Base-by-base conservation (phyloP, 2,113 vertebrate species). In the Poicephalus meyeri region DNA sequence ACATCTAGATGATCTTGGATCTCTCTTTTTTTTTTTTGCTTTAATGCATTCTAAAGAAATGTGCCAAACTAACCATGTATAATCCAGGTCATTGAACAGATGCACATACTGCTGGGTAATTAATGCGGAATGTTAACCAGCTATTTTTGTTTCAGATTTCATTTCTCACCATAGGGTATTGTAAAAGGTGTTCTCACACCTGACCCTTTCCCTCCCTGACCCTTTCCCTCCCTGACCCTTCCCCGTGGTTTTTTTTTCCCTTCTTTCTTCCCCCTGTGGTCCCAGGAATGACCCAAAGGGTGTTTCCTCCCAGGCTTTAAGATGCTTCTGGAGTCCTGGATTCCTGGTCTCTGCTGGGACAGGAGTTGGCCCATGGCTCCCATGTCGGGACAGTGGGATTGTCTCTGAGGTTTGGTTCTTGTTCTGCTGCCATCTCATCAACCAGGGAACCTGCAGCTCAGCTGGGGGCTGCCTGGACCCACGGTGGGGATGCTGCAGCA, bases 391-490 rank as follows among this genome's bases (percentile, higher is more conserved):
- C 8, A 0, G 0, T 4, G 26, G n/a, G 33, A 55, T 21, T 41
- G 28, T 56, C n/a, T 53, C 55, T 3, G 1, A 6, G 46, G 8
- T 2, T 4, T 35, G 1, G 14, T 58, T 71, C 33, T 16, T 1
- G 0, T 53, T 33, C 41, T 0, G 0, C 16, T 65, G 35, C 58
- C 0, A 0, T 37, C 19, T 35, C 39, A 1, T 20, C 0, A 0
- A 10, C 17, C 2, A 0, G 29, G 29, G 41, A 18, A 16, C 20
- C 50, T 5, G 16, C 1, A 5, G 37, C 65, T 39, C 1, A 2
- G 19, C 29, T 1, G 2, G n/a, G 55, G 52, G 29, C 71, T 42
- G n/a, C 52, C 71, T 42, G 39, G 46, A 3, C 29, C 65, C 10
- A 21, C 16, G 1, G 55, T 10, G 19, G 39, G 65, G 72, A 3